Percentiles rank a stretch among this genome's conserved stretches.
Evolutionary conservation across 2,113 vertebrate species (phyloP).

Genomic region (Ptychochromis oligacanthus): DNA sequence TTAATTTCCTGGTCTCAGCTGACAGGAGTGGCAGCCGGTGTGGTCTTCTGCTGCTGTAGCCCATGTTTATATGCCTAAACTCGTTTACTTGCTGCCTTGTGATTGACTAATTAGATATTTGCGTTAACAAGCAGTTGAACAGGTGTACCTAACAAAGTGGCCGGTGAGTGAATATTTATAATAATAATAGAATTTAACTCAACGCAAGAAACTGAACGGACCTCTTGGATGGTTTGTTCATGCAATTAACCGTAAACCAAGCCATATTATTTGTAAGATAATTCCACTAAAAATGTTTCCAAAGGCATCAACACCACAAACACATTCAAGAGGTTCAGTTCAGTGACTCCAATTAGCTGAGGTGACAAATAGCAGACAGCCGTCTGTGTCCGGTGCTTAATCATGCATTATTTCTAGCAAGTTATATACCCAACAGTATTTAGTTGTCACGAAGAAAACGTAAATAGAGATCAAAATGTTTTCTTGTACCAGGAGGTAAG

Average conservation of each 20-base stretch:
- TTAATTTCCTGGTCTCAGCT: background rate
- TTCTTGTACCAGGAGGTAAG: background rate
- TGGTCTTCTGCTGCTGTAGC: background rate
- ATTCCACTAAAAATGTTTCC: background rate
- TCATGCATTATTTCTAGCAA: conserved; percentile 5
- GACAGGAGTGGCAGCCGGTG: too few relatives aligned
- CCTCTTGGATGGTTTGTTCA: background rate
- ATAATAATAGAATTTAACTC: background rate
- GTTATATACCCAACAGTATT: conserved; percentile 2
- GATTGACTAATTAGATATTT: background rate
- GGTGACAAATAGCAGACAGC: background rate
- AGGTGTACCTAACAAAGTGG: background rate
- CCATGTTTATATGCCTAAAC: too few relatives aligned
- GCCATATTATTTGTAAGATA: background rate
- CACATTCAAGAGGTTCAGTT: background rate
- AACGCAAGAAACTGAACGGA: background rate
- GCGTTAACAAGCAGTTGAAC: background rate
- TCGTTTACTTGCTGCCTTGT: background rate
- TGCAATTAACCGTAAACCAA: background rate
- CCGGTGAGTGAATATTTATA: background rate
- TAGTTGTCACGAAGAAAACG: background rate
- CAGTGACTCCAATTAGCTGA: conserved; percentile 11
- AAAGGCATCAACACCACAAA: conserved; percentile 1
- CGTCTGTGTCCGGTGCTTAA: fast-evolving
- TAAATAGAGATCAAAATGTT: background rate